Percentiles rank a stretch among this genome's conserved stretches.
Evolutionary conservation across 2,797 vertebrate genomes (phyloP).

Genomic region (Xenentodon cancila): DNA sequence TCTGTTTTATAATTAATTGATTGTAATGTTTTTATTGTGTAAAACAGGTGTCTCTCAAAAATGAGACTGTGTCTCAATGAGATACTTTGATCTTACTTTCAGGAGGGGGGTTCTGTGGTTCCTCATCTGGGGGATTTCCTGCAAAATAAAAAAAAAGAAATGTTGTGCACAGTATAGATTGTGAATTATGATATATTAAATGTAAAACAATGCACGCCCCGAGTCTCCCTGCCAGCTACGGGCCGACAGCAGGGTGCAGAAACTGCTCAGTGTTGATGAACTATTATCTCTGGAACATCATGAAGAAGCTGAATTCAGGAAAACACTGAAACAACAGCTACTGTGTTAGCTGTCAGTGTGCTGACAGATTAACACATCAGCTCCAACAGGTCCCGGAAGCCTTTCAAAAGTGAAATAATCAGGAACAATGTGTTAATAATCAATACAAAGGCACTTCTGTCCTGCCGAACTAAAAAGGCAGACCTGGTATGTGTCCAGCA

Average conservation of each 20-base stretch:
- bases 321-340: slow-evolving; percentile 36
- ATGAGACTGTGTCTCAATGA: not conserved
- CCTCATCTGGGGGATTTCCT: not conserved
- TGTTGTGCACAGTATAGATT: slow-evolving; percentile 4
- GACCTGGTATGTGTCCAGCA: slow-evolving; percentile 67
- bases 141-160: slow-evolving; percentile 17
- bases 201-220: slow-evolving; percentile 3
- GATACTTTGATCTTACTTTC: slow-evolving; percentile 27
- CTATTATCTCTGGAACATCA: slow-evolving; percentile 48
- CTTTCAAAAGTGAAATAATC: slow-evolving; percentile 72
- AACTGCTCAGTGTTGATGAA: slow-evolving; percentile 57
- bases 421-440: slow-evolving; percentile 71
- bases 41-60: too few relatives aligned
- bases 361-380: slow-evolving; percentile 51
- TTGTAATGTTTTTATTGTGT: too few relatives aligned
- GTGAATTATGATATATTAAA: slow-evolving; percentile 7
- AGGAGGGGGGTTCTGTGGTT: fast-evolving
- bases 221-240: slow-evolving; percentile 26
- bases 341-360: slow-evolving; percentile 27
- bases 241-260: slow-evolving; percentile 28
- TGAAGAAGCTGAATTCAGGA: slow-evolving; percentile 39
- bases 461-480: slow-evolving; percentile 51
- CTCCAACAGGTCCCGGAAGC: slow-evolving; percentile 44
- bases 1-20: too few relatives aligned
- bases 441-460: slow-evolving; percentile 78